A percentile compares a stretch with the other conserved stretches of the same genome.
Evolutionary conservation across 2,797 vertebrate genomes (phyloP).

Genomic region (Babyrousa celebensis): DNA sequence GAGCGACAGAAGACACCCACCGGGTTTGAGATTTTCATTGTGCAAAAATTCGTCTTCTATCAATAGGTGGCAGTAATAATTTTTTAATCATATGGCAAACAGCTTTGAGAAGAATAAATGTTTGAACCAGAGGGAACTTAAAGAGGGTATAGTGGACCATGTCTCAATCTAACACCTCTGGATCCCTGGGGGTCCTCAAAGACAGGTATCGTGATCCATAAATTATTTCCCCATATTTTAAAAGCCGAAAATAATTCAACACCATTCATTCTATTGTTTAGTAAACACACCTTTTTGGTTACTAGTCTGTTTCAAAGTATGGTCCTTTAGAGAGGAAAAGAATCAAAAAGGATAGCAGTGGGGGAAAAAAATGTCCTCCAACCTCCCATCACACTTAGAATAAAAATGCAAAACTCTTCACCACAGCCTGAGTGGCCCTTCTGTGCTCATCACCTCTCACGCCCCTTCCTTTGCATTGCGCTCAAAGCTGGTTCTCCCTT

Average conservation of each 20-base stretch:
- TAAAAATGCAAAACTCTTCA: not conserved
- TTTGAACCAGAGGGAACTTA: not conserved
- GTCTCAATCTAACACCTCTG: not conserved
- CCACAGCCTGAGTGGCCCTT: not conserved
- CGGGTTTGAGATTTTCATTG: not conserved
- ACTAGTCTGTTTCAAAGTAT: slow-evolving; percentile 32
- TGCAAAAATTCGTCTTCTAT: not conserved
- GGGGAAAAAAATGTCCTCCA: not conserved
- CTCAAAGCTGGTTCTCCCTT: not conserved
- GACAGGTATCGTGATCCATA: not conserved
- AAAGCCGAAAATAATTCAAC: slow-evolving; percentile 37
- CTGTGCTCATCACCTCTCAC: not conserved
- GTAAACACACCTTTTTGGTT: not conserved
- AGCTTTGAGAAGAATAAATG: not conserved
- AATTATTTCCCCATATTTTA: slow-evolving; percentile 15
- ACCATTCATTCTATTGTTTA: not conserved
- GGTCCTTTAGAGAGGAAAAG: not conserved
- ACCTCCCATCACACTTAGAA: not conserved
- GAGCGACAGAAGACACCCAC: not conserved
- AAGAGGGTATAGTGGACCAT: not conserved
- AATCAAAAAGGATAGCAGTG: not conserved
- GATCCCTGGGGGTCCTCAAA: not conserved
- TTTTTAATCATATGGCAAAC: not conserved
- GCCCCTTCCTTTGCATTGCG: not conserved
- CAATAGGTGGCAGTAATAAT: slow-evolving; percentile 36